Percentiles rank a stretch among this genome's conserved stretches.
phyloP scores from a whole-genome alignment of 2,113 vertebrate genomes.

The Muntiacus reevesi region DNA sequence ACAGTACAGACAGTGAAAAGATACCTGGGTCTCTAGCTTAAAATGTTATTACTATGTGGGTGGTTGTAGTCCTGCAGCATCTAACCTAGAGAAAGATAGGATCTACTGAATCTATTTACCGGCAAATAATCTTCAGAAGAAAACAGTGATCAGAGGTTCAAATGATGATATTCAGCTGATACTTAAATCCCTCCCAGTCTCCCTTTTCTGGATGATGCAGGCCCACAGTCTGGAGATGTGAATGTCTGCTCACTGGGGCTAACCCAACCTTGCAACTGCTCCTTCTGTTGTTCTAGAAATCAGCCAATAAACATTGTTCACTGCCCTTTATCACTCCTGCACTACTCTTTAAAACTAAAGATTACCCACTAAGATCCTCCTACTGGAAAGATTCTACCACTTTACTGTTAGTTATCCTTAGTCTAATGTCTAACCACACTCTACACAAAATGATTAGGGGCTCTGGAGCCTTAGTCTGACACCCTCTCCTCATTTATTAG shows the following conservation, averaged over 20 bases:
- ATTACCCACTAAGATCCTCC: background rate
- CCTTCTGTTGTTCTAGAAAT: background rate
- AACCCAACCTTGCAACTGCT: background rate
- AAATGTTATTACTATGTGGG: background rate
- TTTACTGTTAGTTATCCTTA: background rate
- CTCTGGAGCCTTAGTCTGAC: background rate
- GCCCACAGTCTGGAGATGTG: background rate
- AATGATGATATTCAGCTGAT: background rate
- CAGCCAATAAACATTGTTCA: background rate
- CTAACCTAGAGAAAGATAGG: background rate
- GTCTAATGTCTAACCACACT: background rate
- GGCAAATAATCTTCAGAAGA: conserved; percentile 21
- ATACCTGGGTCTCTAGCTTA: background rate
- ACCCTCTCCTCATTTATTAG: background rate
- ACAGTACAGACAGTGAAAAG: background rate
- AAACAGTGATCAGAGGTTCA: background rate
- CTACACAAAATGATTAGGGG: background rate
- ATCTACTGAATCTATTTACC: background rate
- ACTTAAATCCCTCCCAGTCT: background rate
- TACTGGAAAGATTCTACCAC: background rate
- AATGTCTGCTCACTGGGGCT: background rate
- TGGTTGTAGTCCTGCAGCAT: background rate
- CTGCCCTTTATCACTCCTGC: background rate
- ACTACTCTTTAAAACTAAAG: background rate
- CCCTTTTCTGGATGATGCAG: background rate